These are phyloP conservation scores for Neolamprologus longior DNA, from an alignment of 2,113 vertebrate genomes.

Conservation along the genomic window DNA sequence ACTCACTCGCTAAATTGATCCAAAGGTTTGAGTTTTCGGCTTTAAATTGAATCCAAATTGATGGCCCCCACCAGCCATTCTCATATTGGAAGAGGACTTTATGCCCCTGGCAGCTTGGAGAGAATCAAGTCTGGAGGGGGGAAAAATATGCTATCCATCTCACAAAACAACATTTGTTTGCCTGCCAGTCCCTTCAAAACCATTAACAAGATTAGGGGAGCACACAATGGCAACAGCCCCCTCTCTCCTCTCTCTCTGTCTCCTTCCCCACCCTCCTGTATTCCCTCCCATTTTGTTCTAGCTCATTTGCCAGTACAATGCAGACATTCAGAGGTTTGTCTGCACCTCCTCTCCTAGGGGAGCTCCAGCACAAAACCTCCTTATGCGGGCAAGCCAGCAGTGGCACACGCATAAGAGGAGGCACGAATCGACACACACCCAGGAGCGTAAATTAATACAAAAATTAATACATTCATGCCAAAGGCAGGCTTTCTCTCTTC, in stretches of 20 bases:
- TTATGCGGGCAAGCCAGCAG: not conserved
- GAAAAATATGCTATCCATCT: conserved; percentile 46
- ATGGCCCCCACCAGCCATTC: not conserved
- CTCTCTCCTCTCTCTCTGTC: conserved; percentile 11
- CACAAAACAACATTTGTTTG: conserved; percentile 64
- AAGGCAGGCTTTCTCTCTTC: not conserved
- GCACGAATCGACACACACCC: not conserved
- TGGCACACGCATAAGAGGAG: not conserved
- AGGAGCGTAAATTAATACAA: conserved; percentile 8
- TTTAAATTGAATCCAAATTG: not conserved
- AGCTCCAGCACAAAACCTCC: conserved; percentile 19
- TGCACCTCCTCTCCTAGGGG: conserved; percentile 39
- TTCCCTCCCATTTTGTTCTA: conserved; percentile 42
- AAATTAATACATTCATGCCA: conserved; percentile 7
- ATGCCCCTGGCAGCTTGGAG: not conserved
- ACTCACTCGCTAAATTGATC: not conserved
- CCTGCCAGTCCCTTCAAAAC: conserved; percentile 62
- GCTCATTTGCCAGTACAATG: conserved; percentile 61
- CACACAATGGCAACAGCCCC: conserved; percentile 53
- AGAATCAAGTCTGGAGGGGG: conserved; percentile 22
- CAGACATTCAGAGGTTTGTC: conserved; percentile 55
- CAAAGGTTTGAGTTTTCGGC: not conserved
- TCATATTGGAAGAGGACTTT: not conserved
- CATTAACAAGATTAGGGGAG: conserved; percentile 68
- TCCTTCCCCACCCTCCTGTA: not conserved